Conservation (phyloP, 92 coral and sea anemone species). For the Palythoa grandiflora region DNA sequence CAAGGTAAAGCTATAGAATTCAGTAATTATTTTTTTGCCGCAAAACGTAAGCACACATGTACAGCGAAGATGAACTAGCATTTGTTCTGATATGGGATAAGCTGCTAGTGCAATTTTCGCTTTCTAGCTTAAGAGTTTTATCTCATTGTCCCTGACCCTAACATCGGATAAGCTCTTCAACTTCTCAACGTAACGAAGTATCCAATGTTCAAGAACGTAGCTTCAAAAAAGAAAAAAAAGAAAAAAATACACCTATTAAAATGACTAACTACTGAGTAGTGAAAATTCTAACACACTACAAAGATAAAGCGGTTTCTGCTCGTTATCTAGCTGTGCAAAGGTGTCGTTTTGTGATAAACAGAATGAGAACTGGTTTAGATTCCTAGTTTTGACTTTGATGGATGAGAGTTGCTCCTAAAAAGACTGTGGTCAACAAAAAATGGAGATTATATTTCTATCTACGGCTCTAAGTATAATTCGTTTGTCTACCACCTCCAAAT, state of each 20-base stretch:
- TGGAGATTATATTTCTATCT: conserved; percentile 39
- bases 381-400: conserved; percentile 52
- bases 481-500: conserved; percentile 50
- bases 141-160: conserved; percentile 43
- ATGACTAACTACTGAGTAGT: conserved; percentile 13
- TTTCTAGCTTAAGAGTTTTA: conserved; percentile 13
- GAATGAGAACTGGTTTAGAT: conserved; percentile 50
- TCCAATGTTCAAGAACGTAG: neutral
- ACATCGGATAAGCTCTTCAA: neutral
- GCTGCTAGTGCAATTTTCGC: conserved; percentile 20
- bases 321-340: conserved; percentile 43
- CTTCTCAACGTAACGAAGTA: neutral
- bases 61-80: neutral
- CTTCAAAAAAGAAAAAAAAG: neutral
- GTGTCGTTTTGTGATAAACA: conserved; percentile 51
- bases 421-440: conserved; percentile 49
- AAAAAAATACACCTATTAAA: neutral
- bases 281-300: neutral
- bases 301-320: conserved; percentile 36
- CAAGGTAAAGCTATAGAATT: neutral
- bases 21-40: conserved; percentile 12
- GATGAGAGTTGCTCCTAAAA: conserved; percentile 45
- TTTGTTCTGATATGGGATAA: neutral
- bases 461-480: conserved; percentile 34
- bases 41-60: neutral